Evolutionary conservation across 2,113 vertebrate genomes (phyloP).

Genomic region (Chaenocephalus aceratus): DNA sequence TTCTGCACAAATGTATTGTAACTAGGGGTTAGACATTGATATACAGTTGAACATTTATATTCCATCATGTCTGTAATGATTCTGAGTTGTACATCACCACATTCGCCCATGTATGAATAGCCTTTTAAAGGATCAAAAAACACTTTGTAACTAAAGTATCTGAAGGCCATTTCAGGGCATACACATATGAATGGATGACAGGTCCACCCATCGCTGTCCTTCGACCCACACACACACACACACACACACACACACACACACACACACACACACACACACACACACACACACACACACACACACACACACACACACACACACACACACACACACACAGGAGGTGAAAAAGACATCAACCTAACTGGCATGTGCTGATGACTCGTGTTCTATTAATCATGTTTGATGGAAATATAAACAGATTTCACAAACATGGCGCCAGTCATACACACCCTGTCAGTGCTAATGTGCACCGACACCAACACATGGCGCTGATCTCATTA

Average conservation of each 20-base stretch:
- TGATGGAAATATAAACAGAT: conserved; percentile 48
- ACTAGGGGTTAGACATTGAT: too few relatives aligned
- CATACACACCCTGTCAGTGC: background rate
- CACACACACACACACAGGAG: conserved; percentile 15
- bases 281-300: conserved; percentile 23
- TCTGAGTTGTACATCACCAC: background rate
- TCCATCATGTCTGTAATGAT: background rate
- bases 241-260: too few relatives aligned
- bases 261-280: too few relatives aligned
- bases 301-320: conserved; percentile 29
- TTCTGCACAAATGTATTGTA: too few relatives aligned
- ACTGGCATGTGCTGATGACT: conserved; percentile 45
- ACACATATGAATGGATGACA: conserved; percentile 4
- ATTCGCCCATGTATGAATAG: too few relatives aligned
- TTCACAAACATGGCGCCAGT: conserved; percentile 44
- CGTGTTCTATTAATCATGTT: conserved; percentile 48
- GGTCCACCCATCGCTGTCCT: conserved; percentile 2
- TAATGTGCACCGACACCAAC: conserved; percentile 34
- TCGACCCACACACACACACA: too few relatives aligned
- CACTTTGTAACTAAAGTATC: conserved; percentile 1
- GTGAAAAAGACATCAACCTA: background rate
- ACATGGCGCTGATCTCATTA: conserved; percentile 6
- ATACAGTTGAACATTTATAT: too few relatives aligned
- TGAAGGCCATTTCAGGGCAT: conserved; percentile 3
- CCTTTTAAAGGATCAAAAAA: background rate